phyloP scores from a whole-genome alignment of 2,888 invertebrate species.

The Tetheella fluctuosa region DNA sequence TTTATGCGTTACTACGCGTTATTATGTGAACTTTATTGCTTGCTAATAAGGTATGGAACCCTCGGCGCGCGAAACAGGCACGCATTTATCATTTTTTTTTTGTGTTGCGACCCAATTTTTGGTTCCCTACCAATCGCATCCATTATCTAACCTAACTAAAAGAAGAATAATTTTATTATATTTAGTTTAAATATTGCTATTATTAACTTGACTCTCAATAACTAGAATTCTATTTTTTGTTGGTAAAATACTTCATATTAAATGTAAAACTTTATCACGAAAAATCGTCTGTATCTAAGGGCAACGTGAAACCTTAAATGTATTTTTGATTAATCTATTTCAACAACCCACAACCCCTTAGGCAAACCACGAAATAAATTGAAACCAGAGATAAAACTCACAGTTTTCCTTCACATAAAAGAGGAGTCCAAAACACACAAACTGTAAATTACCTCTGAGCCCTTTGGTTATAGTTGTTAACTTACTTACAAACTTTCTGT shows the following conservation, averaged over 20 bases:
- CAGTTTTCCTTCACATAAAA: conserved; percentile 3
- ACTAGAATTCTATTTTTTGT: too few species aligned
- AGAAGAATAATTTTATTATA: neutral
- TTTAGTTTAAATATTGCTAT: neutral
- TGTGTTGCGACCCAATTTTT: too few species aligned
- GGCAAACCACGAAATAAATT: neutral
- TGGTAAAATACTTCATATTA: neutral
- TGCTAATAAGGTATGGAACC: too few species aligned
- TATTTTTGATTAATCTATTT: conserved; percentile 5
- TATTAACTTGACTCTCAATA: too few species aligned
- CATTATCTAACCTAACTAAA: too few species aligned
- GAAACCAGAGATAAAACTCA: conserved; percentile 6
- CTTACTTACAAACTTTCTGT: conserved; percentile 28
- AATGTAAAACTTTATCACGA: neutral
- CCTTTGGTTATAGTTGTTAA: conserved; percentile 10
- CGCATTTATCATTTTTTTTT: too few species aligned
- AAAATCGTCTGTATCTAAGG: neutral
- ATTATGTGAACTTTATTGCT: too few species aligned
- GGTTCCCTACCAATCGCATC: too few species aligned
- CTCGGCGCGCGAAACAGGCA: too few species aligned
- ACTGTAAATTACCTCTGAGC: conserved; percentile 2
- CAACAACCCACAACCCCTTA: conserved; percentile 2
- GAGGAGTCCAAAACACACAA: neutral
- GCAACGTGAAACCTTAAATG: neutral
- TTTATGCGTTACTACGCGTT: too few species aligned